Conservation (phyloP, 2,888 invertebrate species). For the Macrophya alboannulata region DNA sequence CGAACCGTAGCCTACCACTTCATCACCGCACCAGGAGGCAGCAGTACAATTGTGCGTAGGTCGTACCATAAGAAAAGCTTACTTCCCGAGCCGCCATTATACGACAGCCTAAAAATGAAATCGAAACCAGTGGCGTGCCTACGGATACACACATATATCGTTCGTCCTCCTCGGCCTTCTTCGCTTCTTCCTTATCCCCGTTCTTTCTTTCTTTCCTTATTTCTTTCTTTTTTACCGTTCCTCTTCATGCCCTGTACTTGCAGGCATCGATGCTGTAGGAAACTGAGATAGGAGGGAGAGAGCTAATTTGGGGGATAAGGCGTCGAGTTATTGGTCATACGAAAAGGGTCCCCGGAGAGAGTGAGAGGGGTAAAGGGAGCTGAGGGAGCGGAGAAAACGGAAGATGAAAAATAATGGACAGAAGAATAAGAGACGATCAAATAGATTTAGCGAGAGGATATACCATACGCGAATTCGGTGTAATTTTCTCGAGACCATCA, state of each 20-base stretch:
- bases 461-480: neutral
- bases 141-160: neutral
- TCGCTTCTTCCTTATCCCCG: constrained; percentile 39
- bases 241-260: constrained; percentile 53
- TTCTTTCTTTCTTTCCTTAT: neutral
- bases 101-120: constrained; percentile 70
- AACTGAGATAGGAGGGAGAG: constrained; percentile 60
- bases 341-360: constrained; percentile 61
- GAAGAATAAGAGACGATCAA: constrained; percentile 51
- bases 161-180: neutral
- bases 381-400: constrained; percentile 10
- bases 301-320: constrained; percentile 73
- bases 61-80: constrained; percentile 68
- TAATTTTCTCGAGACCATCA: constrained; percentile 35
- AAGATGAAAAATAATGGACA: constrained; percentile 60
- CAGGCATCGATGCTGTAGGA: constrained; percentile 44
- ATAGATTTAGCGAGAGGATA: constrained; percentile 49
- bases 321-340: constrained; percentile 73
- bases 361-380: constrained; percentile 35
- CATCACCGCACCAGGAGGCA: constrained; percentile 23
- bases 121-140: constrained; percentile 55
- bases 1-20: constrained; percentile 9
- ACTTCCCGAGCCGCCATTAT: constrained; percentile 71
- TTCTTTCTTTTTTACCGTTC: constrained; percentile 50
- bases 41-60: constrained; percentile 1